phyloP scores from a whole-genome alignment of 2,797 vertebrate genomes.

The Rhinoraja longicauda region DNA sequence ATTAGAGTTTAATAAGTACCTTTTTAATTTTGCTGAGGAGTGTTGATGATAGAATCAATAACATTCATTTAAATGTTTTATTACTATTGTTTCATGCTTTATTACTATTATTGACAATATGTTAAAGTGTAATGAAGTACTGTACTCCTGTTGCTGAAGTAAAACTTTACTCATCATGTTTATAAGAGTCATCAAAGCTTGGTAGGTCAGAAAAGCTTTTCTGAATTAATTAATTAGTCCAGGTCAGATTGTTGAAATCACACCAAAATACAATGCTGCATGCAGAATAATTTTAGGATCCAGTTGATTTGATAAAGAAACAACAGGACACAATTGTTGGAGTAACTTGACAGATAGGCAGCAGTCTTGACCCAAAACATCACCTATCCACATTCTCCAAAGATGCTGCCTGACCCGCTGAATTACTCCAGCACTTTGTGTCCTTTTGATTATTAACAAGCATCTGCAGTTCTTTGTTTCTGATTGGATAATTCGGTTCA shows the following conservation, averaged over 20 bases:
- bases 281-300: neutral
- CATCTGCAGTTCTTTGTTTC: too few relatives aligned
- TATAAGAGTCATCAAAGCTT: neutral
- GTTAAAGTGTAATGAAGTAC: conserved; percentile 3
- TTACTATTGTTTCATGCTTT: neutral
- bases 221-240: neutral
- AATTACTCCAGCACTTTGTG: too few relatives aligned
- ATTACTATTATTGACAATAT: neutral
- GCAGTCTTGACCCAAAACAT: too few relatives aligned
- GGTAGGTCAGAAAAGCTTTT: neutral
- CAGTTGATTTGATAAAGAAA: neutral
- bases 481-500: neutral
- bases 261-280: neutral
- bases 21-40: neutral
- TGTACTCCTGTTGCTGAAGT: conserved; percentile 17
- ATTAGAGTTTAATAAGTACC: neutral
- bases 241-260: neutral
- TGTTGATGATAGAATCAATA: neutral
- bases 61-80: conserved; percentile 18
- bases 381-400: too few relatives aligned
- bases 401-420: too few relatives aligned
- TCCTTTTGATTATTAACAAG: too few relatives aligned
- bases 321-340: too few relatives aligned
- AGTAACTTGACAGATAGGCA: too few relatives aligned
- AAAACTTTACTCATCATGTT: conserved; percentile 5